Evolutionary conservation across 2,888 invertebrate genomes (phyloP), one percentile per base, ranked within the genome.

Genomic region (Endomychus coccineus): DNA sequence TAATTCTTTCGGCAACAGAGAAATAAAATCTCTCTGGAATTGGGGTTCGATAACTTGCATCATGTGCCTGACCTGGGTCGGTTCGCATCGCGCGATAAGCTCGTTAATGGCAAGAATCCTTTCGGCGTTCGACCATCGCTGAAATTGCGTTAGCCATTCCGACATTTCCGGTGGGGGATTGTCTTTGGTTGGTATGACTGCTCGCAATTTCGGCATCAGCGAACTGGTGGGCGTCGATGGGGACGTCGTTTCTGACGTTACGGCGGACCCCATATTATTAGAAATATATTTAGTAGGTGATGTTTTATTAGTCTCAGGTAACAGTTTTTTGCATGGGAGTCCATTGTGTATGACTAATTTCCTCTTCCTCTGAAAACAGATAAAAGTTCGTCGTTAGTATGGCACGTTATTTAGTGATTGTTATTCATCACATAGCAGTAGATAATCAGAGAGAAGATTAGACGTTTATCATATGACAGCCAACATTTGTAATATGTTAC

Each of bases 41-140:
- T 94, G 87, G 1, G 97, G 97, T 66, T 97, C 96, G 45, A 98
- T 97, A 13, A 94, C 83, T 64, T 90, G 85, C 89, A 96, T 94
- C 86, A 98, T 88, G 66, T 96, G 90, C 16, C 95, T 82, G 4
- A 95, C 91, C 68, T 96, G 38, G 11, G 38, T 38, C 14, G 38
- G 38, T 21, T 38, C 38, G 33, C 38, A 38, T 16, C 33, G 74
- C 42, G 80, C 83, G 43, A 96, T 92, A 46, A 97, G 71, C 49
- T 87, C 83, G 61, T 92, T 89, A 39, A 96, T 79, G 1, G 94
- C 95, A 59, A 87, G 70, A 51, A 90, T 75, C 51, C 92, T 76
- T 64, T 95, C 92, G 1, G 81, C 80, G 57, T 90, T 87, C 5
- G 86, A 82, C 95, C 94, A 95, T 45, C 72, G 73, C 68, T 81